Conservation (phyloP, 2,113 vertebrate species). For the Hyla sarda region DNA sequence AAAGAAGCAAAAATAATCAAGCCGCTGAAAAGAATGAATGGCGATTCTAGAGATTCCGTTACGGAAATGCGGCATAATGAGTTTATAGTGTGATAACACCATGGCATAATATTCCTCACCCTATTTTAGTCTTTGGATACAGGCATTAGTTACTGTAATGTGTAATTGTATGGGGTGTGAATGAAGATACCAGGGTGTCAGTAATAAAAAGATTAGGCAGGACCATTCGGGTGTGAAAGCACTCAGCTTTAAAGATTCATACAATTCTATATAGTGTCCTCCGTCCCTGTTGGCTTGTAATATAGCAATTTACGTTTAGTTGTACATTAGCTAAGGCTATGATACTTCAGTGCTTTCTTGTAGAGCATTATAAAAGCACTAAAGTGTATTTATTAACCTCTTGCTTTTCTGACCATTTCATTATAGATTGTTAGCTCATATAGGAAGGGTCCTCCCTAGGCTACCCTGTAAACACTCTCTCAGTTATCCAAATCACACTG, state of each 20-base stretch:
- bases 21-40: neutral
- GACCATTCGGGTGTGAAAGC: neutral
- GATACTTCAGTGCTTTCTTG: neutral
- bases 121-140: neutral
- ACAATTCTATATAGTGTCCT: neutral
- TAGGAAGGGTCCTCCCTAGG: too few relatives aligned
- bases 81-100: neutral
- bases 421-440: too few relatives aligned
- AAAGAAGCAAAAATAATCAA: neutral
- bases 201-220: neutral
- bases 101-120: neutral
- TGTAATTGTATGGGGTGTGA: neutral
- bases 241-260: neutral
- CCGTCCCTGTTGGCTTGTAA: neutral
- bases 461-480: too few relatives aligned
- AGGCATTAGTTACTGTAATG: neutral
- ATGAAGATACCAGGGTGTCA: neutral
- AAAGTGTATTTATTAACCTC: too few relatives aligned
- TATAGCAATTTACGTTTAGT: neutral
- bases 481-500: too few relatives aligned
- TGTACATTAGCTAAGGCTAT: neutral
- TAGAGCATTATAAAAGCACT: neutral
- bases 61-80: neutral
- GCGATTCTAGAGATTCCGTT: neutral
- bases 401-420: too few relatives aligned